Evolutionary conservation across 2,888 invertebrate species (phyloP).

Genomic region (Nipponacmea schrenckii): DNA sequence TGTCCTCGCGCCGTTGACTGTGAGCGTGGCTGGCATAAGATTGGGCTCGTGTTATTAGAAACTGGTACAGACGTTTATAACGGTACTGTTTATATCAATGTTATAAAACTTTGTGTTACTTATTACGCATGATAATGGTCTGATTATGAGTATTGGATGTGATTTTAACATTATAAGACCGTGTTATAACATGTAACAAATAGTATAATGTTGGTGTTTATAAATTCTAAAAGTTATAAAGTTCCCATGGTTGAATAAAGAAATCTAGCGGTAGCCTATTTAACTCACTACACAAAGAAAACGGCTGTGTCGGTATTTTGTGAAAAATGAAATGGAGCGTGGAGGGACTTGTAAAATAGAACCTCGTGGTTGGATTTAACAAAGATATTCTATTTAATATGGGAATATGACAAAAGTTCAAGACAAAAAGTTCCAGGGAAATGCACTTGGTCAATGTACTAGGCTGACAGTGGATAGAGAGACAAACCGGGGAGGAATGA

Average conservation of each 20-base stretch:
- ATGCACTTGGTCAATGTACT: background rate
- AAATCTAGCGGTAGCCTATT: slow-evolving; percentile 1
- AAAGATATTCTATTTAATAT: background rate
- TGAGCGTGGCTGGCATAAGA: slow-evolving; percentile 7
- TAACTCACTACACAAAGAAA: background rate
- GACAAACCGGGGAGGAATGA: background rate
- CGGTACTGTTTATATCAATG: background rate
- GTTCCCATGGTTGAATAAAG: slow-evolving; percentile 2
- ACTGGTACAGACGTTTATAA: background rate
- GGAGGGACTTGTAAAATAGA: background rate
- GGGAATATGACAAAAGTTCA: background rate
- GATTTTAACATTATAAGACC: no score
- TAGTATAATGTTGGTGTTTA: no score
- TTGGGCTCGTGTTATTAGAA: slow-evolving; percentile 2
- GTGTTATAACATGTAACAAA: no score
- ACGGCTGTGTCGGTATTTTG: background rate
- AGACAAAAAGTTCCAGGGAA: background rate
- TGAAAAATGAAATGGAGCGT: background rate
- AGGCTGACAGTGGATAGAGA: background rate
- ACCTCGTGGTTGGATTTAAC: background rate
- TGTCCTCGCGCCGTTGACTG: slow-evolving; percentile 8
- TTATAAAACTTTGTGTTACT: no score
- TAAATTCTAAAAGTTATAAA: background rate
- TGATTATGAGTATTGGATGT: no score
- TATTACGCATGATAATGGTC: no score